phyloP scores from a whole-genome alignment of 2,888 invertebrate species.

The Loripinus fragilis region DNA sequence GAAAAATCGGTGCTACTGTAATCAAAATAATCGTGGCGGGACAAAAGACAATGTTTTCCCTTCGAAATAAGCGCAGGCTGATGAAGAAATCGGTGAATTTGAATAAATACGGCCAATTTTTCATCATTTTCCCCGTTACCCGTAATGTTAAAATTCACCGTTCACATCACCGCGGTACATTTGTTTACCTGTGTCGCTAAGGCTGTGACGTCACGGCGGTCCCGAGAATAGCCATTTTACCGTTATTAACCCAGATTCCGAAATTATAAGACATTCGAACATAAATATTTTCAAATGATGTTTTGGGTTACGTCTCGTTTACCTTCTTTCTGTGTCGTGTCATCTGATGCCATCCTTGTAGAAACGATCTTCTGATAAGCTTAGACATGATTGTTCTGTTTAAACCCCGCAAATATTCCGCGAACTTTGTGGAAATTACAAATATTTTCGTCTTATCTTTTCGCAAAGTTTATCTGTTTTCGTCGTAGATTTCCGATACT shows the following conservation, averaged over 20 bases:
- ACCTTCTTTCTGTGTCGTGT: not conserved
- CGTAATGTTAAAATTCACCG: too few relatives aligned
- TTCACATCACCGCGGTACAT: too few relatives aligned
- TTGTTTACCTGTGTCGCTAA: too few relatives aligned
- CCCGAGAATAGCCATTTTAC: not conserved
- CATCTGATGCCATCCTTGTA: not conserved
- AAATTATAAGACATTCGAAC: slow-evolving; percentile 3
- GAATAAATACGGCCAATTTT: too few relatives aligned
- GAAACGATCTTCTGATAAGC: not conserved
- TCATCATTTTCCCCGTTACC: not conserved
- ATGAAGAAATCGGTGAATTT: too few relatives aligned
- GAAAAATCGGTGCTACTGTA: too few relatives aligned
- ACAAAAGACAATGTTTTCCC: too few relatives aligned
- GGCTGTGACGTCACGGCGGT: not conserved
- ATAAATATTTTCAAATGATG: not conserved
- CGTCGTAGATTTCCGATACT: too few relatives aligned
- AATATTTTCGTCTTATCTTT: too few relatives aligned
- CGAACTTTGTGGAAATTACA: not conserved
- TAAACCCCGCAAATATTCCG: not conserved
- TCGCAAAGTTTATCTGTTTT: too few relatives aligned
- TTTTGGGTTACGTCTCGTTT: not conserved
- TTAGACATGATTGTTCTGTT: not conserved
- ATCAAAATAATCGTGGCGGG: too few relatives aligned
- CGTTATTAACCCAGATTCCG: not conserved
- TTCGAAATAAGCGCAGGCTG: too few relatives aligned